Percentiles rank a stretch among this genome's conserved stretches.
Conservation (phyloP, 2,113 vertebrate genomes). For the Apodemus sylvaticus region DNA sequence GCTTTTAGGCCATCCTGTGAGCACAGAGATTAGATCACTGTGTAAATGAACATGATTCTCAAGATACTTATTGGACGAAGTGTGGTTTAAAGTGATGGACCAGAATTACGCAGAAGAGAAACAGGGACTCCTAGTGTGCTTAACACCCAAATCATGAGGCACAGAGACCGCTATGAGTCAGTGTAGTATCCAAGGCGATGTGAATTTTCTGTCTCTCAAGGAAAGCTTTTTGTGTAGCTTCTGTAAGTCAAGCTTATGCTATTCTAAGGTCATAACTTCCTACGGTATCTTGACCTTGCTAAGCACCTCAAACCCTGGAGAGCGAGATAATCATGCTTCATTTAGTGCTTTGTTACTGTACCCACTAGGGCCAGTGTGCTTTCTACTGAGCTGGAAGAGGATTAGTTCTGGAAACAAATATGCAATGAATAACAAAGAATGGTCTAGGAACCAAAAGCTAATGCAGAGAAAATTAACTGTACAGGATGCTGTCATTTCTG, state of each 20-base stretch:
- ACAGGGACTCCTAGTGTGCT: background rate
- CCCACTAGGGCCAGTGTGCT: constrained; percentile 17
- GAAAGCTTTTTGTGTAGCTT: background rate
- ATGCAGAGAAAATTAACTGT: constrained; percentile 32
- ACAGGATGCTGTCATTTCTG: background rate
- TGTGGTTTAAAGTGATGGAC: constrained; percentile 34
- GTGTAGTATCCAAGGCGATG: background rate
- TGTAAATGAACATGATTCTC: constrained; percentile 60
- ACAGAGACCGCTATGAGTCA: background rate
- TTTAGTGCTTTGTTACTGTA: background rate
- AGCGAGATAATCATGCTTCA: background rate
- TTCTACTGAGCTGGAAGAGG: constrained; percentile 28
- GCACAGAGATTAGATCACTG: constrained; percentile 49
- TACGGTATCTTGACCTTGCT: constrained; percentile 15
- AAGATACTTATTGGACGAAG: constrained; percentile 15
- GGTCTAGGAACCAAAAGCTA: background rate
- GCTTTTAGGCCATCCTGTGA: constrained; percentile 64
- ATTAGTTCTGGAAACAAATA: background rate
- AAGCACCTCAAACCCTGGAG: background rate
- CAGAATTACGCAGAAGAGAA: constrained; percentile 27
- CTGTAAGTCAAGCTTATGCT: background rate
- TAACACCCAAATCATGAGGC: background rate
- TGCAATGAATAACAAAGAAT: background rate
- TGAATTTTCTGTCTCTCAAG: constrained; percentile 31
- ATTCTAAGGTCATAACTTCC: constrained; percentile 5